Percentiles rank a stretch among this genome's conserved stretches.
phyloP scores from a whole-genome alignment of 64 coral and sea anemone genomes.

The Cladopsammia gracilis region DNA sequence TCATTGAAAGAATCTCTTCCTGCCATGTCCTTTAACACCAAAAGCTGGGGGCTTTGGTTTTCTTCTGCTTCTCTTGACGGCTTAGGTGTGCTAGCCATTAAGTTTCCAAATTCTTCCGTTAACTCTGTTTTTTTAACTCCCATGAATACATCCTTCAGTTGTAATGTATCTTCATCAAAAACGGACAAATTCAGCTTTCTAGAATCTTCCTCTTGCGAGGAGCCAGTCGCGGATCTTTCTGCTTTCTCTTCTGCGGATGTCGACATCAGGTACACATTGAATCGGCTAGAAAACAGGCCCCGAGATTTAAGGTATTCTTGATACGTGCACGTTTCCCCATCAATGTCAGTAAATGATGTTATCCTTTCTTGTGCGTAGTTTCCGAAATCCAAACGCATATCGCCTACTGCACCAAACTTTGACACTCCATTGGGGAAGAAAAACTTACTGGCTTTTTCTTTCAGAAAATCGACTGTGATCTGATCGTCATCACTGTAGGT shows the following conservation, averaged over 20 bases:
- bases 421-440: constrained; percentile 45
- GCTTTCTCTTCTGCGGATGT: constrained; percentile 5
- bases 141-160: constrained; percentile 12
- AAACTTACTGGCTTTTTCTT: constrained; percentile 26
- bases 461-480: constrained; percentile 36
- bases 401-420: not conserved
- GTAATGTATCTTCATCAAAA: not conserved
- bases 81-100: not conserved
- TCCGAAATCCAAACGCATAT: constrained; percentile 49
- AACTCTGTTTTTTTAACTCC: not conserved
- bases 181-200: not conserved
- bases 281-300: constrained; percentile 7
- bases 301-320: constrained; percentile 17
- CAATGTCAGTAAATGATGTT: constrained; percentile 13
- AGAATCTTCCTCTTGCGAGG: not conserved
- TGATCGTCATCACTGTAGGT: constrained; percentile 47
- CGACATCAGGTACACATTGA: constrained; percentile 53
- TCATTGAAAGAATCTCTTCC: not conserved
- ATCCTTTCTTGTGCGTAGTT: constrained; percentile 59
- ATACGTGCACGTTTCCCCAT: constrained; percentile 24
- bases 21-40: not conserved
- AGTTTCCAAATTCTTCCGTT: not conserved
- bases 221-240: not conserved
- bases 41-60: not conserved
- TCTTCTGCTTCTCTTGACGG: not conserved